Conservation (phyloP, 1,140 invertebrate species). For the Spodoptera frugiperda region DNA sequence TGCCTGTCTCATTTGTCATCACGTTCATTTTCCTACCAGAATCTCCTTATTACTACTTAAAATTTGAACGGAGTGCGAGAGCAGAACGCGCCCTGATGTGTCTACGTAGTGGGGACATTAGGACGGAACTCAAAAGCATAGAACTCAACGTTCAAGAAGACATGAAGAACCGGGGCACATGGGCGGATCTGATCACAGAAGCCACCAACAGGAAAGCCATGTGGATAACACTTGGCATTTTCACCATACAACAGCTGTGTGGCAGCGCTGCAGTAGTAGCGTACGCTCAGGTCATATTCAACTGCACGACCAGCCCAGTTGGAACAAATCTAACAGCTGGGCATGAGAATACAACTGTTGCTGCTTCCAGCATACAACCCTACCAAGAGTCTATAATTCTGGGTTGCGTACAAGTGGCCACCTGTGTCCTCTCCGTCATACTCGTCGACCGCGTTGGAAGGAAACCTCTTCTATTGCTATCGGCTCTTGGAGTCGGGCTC, state of each 20-base stretch:
- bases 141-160: constrained; percentile 87
- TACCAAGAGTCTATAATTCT: constrained; percentile 89
- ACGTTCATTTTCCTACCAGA: constrained; percentile 87
- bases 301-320: constrained; percentile 71
- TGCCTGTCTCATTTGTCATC: constrained; percentile 86
- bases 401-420: constrained; percentile 89
- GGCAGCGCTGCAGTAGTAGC: constrained; percentile 91
- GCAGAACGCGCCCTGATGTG: constrained; percentile 85
- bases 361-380: constrained; percentile 72
- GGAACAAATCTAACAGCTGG: constrained; percentile 34
- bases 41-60: constrained; percentile 88
- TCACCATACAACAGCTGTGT: constrained; percentile 91
- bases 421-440: constrained; percentile 87
- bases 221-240: constrained; percentile 87
- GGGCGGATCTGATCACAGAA: constrained; percentile 88
- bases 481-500: constrained; percentile 86
- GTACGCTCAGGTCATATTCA: constrained; percentile 91
- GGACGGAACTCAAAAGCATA: constrained; percentile 88
- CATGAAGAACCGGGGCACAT: constrained; percentile 84
- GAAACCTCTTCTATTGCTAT: constrained; percentile 89
- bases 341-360: constrained; percentile 58
- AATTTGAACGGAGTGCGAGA: constrained; percentile 81
- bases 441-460: constrained; percentile 91
- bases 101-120: constrained; percentile 86
- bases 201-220: constrained; percentile 89